Evolutionary conservation across 2,797 vertebrate species (phyloP), one percentile per base, ranked within the genome.

Genomic region (Chaunax sp.): DNA sequence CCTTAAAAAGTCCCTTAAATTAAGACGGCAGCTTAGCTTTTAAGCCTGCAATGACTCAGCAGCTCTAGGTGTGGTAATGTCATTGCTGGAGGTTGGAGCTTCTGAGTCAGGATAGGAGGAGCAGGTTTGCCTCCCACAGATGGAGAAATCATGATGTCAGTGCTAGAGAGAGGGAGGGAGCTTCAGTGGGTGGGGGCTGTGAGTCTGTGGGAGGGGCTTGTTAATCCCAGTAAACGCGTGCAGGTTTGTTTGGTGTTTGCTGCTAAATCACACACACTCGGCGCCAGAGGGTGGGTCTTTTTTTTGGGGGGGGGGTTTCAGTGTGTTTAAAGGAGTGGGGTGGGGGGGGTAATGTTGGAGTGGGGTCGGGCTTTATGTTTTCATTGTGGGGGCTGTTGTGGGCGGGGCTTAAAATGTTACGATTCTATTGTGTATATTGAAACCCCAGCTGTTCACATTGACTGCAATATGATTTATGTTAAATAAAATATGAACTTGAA

Each of bases 391-490:
- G 41, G 30, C 35, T 23, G 30, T 37, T 41, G 4, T 26, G 86
- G 75, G 80, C 69, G 59, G 75, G 84, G 86, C 77, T 57, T 89
- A 70, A 83, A 86, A 89, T 85, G 89, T 93, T 92, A 88, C 43
- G 64, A 92, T 88, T 88, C 80, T 93, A 81, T 92, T 92, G 88
- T 93, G 92, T 94, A 93, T 93, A 93, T 93, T 92, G 82, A 92
- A 92, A 91, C 90, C 90, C 90, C 90, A 78, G 89, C 92, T 93
- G 93, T 94, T 93, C 90, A 94, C 91, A 83, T 89, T 88, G 91
- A 94, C 92, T 93, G 92, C 92, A 93, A 92, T 92, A 92, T 93
- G 90, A 92, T 93, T 94, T 93, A 92, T 93, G 92, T 94, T 92
- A 90, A 94, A 93, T 93, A 94, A 94, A 94, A 93, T 92, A 91